Base-by-base conservation (phyloP, 2,888 invertebrate species). In the Neoitamus cyanurus region DNA sequence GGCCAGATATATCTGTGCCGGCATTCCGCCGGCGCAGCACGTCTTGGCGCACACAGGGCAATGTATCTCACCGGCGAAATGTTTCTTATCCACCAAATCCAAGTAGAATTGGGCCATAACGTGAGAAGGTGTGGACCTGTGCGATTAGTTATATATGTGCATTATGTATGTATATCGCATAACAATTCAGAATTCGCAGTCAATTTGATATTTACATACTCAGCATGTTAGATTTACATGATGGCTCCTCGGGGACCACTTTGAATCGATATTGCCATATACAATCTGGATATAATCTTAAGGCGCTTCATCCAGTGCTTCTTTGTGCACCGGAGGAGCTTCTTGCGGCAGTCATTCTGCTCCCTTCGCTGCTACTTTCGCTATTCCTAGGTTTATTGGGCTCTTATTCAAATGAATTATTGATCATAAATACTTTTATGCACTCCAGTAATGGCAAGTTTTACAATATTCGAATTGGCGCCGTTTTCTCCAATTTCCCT, bases 141-240 rank as follows among this genome's bases (percentile, higher is more conserved):
- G 34, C 68, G 80, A 68, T 58, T 48, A 48, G 48, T 28, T 80
- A 15, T 31, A 68, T 80, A 80, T 20, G 34, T 28, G 58, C 25
- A 42, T 36, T 77, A 77, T 80, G 34, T 48, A 58, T 80, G 34
- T 80, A 80, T 83, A 83, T 83, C 28, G 37, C 70, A 83, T 83
- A 70, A 83, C 46, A 83, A 83, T 83, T 73, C 72, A 42, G 73
- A 86, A 87, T 87, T 87, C 87, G 87, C 86, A 88, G 88, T 88
- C 88, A 88, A 88, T 88, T 88, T 88, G 87, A 86, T 87, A 86
- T 87, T 87, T 87, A 87, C 87, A 87, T 87, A 87, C 86, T 83
- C 78, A 78, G 72, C 75, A 83, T 85, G 84, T 85, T 86, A 85
- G 85, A 86, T 86, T 86, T 86, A 84, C 85, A 86, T 86, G 85